Conservation (phyloP, 2,888 invertebrate species). For the Osmoderma eremita region DNA sequence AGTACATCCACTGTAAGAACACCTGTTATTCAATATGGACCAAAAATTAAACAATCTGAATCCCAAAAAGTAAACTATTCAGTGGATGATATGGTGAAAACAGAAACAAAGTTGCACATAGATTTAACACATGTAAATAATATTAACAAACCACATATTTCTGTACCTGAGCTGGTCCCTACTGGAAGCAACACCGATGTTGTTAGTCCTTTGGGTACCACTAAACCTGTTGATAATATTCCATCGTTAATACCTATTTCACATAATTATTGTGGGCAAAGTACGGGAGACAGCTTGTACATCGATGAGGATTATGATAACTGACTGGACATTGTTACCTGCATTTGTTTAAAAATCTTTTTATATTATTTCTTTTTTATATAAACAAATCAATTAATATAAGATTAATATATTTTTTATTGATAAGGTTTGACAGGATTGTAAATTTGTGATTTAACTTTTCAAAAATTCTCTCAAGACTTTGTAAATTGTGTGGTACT, state of each 20-base stretch:
- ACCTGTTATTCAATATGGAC: slow-evolving; percentile 61
- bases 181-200: slow-evolving; percentile 45
- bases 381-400: slow-evolving; percentile 25
- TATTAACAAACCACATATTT: slow-evolving; percentile 43
- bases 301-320: slow-evolving; percentile 65
- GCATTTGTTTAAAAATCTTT: slow-evolving; percentile 24
- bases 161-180: slow-evolving; percentile 52
- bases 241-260: slow-evolving; percentile 59
- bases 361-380: slow-evolving; percentile 28
- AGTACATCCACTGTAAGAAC: slow-evolving; percentile 56
- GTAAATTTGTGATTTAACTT: slow-evolving; percentile 14
- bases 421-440: slow-evolving; percentile 15
- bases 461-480: not conserved
- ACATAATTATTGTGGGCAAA: slow-evolving; percentile 54
- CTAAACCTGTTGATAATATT: slow-evolving; percentile 49
- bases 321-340: slow-evolving; percentile 48
- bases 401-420: slow-evolving; percentile 36
- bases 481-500: not conserved
- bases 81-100: slow-evolving; percentile 54
- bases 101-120: slow-evolving; percentile 51
- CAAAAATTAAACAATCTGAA: slow-evolving; percentile 55
- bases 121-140: slow-evolving; percentile 46
- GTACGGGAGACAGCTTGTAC: slow-evolving; percentile 60
- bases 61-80: slow-evolving; percentile 54
- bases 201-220: slow-evolving; percentile 39